Percentiles rank a stretch among this genome's conserved stretches.
Evolutionary conservation across 2,888 invertebrate genomes (phyloP).

Genomic region (Patella ulyssiponensis): DNA sequence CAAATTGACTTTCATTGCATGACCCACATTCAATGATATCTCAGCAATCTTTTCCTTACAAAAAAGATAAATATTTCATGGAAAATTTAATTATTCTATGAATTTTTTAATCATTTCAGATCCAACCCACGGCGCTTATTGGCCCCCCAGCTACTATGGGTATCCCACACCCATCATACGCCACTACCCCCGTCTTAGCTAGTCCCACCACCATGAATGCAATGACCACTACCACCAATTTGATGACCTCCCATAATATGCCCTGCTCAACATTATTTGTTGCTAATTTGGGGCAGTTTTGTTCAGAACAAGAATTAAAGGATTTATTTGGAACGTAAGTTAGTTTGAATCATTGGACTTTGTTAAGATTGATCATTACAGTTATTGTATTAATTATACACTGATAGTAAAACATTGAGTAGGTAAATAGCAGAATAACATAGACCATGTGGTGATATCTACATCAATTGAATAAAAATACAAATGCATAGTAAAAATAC

Average conservation of each 20-base stretch:
- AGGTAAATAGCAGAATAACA: no score
- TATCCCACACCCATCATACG: conserved; percentile 62
- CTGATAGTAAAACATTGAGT: no score
- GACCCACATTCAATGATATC: no score
- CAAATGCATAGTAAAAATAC: no score
- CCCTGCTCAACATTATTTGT: conserved; percentile 98
- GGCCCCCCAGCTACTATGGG: conserved; percentile 51
- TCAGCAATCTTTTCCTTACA: no score
- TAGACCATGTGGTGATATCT: no score
- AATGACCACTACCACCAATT: conserved; percentile 33
- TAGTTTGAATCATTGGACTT: background rate
- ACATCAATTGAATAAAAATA: no score
- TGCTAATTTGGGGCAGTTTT: conserved; percentile 97
- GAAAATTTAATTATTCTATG: no score
- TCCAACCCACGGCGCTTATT: conserved; percentile 58
- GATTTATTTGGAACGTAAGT: conserved; percentile 96
- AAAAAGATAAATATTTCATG: no score
- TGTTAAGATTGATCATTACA: no score
- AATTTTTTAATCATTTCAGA: conserved; percentile 28
- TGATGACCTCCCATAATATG: conserved; percentile 76
- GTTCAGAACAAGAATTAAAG: conserved; percentile 98
- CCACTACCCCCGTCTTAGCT: conserved; percentile 93
- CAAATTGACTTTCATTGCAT: no score
- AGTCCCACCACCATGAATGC: conserved; percentile 81
- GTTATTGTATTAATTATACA: no score